Evolutionary conservation across 2,113 vertebrate species (phyloP), one percentile per base, ranked within the genome.

Genomic region (Carassius carassius): DNA sequence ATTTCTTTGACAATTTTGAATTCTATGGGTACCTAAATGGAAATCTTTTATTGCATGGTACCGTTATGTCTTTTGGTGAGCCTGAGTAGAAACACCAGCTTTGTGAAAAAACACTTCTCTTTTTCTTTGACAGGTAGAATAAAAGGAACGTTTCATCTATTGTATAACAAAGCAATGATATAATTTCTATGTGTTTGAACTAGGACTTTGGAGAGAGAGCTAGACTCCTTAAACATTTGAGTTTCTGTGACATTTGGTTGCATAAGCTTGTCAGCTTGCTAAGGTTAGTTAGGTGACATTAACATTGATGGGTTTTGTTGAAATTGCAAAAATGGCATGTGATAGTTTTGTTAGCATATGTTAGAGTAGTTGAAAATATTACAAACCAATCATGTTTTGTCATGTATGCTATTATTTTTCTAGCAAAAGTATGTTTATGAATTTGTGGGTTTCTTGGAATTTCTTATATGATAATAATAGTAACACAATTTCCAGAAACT

Each of bases 111-210:
- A 78, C 13, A 11, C 41, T 35, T 78, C 25, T 47, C 12, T 54
- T 5, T 13, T 69, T n/a, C 58, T 58, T 79, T 86, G 81, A 37
- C 74, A 63, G 81, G 74, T 63, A 83, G 35, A 78, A 79, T 73
- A 86, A 86, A 86, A 83, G 84, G 49, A n/a, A 75, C 73, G 35
- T 69, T 82, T 86, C 75, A 81, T 67, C 35, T 41, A 47, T 70
- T 70, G 49, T 19, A 78, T 78, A 65, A 47, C 85, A 70, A 70
- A 78, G 73, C 81, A 76, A 69, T 70, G 77, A 37, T 60, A 65
- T n/a, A 51, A 51, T 87, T 47, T 44, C 25, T 51, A 51, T 75
- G 35, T 73, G n/a, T 77, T 8, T 44, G 32, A 49, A 29, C 21
- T 8, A 23, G 35, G 56, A 44, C 35, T 35, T 35, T 12, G 29